These are phyloP conservation scores for Meghimatium bilineatum DNA, from an alignment of 2,888 invertebrate genomes.

Conservation along the genomic window DNA sequence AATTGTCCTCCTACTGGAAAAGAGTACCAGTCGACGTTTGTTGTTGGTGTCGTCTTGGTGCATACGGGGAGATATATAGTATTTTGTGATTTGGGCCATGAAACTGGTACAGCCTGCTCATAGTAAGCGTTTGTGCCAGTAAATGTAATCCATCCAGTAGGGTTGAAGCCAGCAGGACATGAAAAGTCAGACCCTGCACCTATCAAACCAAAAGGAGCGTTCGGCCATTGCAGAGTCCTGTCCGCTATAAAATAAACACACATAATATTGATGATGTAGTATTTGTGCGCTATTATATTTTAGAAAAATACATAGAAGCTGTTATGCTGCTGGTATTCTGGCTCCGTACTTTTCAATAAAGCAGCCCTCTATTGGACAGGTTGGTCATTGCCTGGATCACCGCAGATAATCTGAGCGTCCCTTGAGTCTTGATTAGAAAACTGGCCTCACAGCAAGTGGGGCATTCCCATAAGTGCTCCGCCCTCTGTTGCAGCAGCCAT, in stretches of 20 bases:
- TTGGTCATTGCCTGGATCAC: too few species aligned
- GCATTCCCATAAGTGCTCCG: too few species aligned
- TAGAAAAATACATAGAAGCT: too few species aligned
- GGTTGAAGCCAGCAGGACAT: not conserved
- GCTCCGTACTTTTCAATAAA: too few species aligned
- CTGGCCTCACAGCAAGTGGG: too few species aligned
- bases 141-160: conserved; percentile 2
- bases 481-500: too few species aligned
- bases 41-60: not conserved
- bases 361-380: too few species aligned
- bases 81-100: not conserved
- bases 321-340: too few species aligned
- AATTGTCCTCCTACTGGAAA: not conserved
- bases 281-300: too few species aligned
- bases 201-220: not conserved
- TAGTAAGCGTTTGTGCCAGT: not conserved
- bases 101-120: not conserved
- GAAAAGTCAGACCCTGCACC: not conserved
- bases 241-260: not conserved
- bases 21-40: not conserved
- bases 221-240: not conserved
- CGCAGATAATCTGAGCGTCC: too few species aligned
- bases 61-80: not conserved
- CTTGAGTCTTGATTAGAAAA: too few species aligned
- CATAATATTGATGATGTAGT: too few species aligned